Percentiles rank a stretch among this genome's conserved stretches.
Evolutionary conservation across 2,888 invertebrate genomes (phyloP).

Genomic region (Creontiades dilutus): DNA sequence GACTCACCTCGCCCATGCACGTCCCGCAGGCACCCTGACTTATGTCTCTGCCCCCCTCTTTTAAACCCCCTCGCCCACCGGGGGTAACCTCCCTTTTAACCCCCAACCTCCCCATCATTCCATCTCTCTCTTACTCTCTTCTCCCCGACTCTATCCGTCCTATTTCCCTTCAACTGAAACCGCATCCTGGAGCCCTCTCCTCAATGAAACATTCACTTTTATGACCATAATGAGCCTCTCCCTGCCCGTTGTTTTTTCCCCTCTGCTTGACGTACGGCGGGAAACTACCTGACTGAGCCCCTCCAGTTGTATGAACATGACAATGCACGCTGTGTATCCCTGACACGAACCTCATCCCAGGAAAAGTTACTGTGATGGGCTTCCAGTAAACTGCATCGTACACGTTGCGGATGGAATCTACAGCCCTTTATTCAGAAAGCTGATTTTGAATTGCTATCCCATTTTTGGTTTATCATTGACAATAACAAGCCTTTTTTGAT

Average conservation of each 20-base stretch:
- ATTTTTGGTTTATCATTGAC: no score
- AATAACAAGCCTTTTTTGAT: no score
- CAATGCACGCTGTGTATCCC: neutral
- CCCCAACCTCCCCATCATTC: neutral
- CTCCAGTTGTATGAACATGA: neutral
- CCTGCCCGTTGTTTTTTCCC: constrained; percentile 1
- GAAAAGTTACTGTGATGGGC: neutral
- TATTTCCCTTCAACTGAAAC: constrained; percentile 44
- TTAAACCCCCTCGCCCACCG: neutral
- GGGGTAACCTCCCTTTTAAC: neutral
- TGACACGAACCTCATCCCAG: neutral
- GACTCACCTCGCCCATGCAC: constrained; percentile 56
- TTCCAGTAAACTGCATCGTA: no score
- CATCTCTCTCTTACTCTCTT: neutral
- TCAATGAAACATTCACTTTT: constrained; percentile 69
- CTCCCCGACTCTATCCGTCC: neutral
- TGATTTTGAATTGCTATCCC: no score
- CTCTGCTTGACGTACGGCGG: neutral
- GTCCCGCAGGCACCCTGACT: constrained; percentile 54
- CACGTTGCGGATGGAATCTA: no score
- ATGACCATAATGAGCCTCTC: constrained; percentile 56
- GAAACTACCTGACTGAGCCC: neutral
- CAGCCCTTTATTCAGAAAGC: no score
- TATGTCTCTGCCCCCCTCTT: constrained; percentile 34
- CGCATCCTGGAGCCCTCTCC: constrained; percentile 13